Evolutionary conservation across 1,140 invertebrate species (phyloP), one percentile per base, ranked within the genome.

Genomic region (Heliconius nattereri): DNA sequence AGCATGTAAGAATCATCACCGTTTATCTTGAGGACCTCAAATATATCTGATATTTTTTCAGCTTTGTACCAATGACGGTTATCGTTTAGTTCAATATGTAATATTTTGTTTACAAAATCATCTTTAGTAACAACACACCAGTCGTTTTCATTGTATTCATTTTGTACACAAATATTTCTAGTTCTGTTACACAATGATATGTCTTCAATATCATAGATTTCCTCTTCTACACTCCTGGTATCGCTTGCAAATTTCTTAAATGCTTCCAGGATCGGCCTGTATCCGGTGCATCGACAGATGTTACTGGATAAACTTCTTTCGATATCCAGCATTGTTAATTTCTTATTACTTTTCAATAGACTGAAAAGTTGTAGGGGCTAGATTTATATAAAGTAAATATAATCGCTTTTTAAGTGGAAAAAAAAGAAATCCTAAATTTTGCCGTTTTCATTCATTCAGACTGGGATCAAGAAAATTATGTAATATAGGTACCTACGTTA

Each of bases 271-370:
- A 98, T 98, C 2, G 97, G 96, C 80, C 97, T 93, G 85, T 97
- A 98, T 0, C 97, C 97, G 1, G 97, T 98, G 86, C 97, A 98
- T 35, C 97, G 95, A 83, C 97, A 98, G 29, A 97, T 95, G 86
- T 98, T 98, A 79, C 97, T 96, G n/a, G 96, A 71, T 13, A 71
- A 37, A 26, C 23, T 66, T 66, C 23, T 66, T 86, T 97, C 96
- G 26, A 97, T 95, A 85, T 97, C 95, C 72, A 95, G 89, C 95
- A 95, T 95, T 0, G 95, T 96, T 52, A 96, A n/a, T 7, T 77
- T 81, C 9, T 82, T 79, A 23, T 86, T 92, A 29, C 80, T 88
- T 81, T 95, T 86, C 8, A 95, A 77, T 23, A 95, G 78, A 78
- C 87, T 90, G 66, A 85, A 86, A 29, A 73, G 0, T 52, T 52